A percentile compares a stretch with the other conserved stretches of the same genome.
These are phyloP conservation scores for Oryctes rhinoceros DNA, from an alignment of 1,140 invertebrate genomes.

Conservation along the genomic window DNA sequence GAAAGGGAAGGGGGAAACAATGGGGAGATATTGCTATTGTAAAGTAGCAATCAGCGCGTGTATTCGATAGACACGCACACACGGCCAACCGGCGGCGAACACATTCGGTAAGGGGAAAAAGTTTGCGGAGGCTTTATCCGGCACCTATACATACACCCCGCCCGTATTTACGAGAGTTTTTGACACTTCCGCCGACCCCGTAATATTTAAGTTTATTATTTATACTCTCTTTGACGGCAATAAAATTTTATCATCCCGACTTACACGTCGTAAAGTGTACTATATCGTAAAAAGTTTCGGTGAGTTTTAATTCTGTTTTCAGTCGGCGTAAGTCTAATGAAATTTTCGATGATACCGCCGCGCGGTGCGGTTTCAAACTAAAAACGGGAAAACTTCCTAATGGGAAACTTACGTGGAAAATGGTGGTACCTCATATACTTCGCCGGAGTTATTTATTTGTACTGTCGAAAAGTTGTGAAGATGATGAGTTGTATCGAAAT, in stretches of 20 bases:
- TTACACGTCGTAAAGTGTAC: conserved; percentile 29
- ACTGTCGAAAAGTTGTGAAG: too few relatives aligned
- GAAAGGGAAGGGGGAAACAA: not conserved
- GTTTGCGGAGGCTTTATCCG: conserved; percentile 44
- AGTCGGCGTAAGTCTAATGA: conserved; percentile 12
- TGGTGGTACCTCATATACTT: not conserved
- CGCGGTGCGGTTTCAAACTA: conserved; percentile 26
- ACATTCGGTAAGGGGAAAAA: conserved; percentile 43
- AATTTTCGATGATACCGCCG: conserved; percentile 12
- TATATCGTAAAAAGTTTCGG: conserved; percentile 3
- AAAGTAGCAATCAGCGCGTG: conserved; percentile 47
- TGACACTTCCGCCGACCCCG: conserved; percentile 44
- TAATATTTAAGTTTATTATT: conserved; percentile 38
- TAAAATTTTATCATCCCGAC: conserved; percentile 33
- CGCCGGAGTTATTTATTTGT: too few relatives aligned
- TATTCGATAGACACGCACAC: conserved; percentile 42
- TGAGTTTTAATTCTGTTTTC: conserved; percentile 28
- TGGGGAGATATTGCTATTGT: conserved; percentile 47
- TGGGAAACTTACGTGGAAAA: not conserved
- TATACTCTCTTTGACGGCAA: conserved; percentile 37
- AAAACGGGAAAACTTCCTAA: conserved; percentile 8
- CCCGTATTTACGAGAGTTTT: conserved; percentile 46
- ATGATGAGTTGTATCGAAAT: too few relatives aligned
- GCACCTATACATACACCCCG: not conserved
- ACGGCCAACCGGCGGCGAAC: not conserved